Percentiles rank a stretch among this genome's conserved stretches.
phyloP scores from a whole-genome alignment of 2,888 invertebrate species.

The Drosophila infuscata region DNA sequence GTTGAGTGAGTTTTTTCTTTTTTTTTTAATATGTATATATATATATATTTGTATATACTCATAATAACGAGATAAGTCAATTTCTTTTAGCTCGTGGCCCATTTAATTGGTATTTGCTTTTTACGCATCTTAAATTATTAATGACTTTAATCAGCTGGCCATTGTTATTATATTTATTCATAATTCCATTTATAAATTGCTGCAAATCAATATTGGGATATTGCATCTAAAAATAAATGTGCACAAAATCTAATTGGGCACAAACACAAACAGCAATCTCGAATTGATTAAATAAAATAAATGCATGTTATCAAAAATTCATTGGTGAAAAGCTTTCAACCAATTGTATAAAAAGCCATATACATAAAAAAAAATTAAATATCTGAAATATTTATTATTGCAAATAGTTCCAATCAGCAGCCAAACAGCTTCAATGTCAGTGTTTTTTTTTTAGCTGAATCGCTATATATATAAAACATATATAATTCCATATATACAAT shows the following conservation, averaged over 20 bases:
- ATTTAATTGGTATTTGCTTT: slow-evolving; percentile 45
- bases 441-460: neutral
- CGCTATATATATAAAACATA: slow-evolving; percentile 4
- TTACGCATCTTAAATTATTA: slow-evolving; percentile 26
- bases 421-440: slow-evolving; percentile 47
- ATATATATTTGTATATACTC: neutral
- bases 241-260: slow-evolving; percentile 8
- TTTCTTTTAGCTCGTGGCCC: slow-evolving; percentile 31
- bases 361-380: neutral
- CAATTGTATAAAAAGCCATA: neutral
- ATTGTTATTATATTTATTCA: neutral
- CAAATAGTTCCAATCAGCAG: slow-evolving; percentile 27
- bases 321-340: slow-evolving; percentile 19
- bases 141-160: slow-evolving; percentile 15
- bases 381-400: slow-evolving; percentile 10
- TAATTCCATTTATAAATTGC: neutral
- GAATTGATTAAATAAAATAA: neutral
- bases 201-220: neutral
- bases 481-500: slow-evolving; percentile 9
- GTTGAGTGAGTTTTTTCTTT: neutral
- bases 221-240: neutral
- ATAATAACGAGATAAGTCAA: slow-evolving; percentile 18
- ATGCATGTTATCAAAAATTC: slow-evolving; percentile 3
- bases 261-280: slow-evolving; percentile 1
- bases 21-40: neutral